Evolutionary conservation across 92 coral and sea anemone genomes (phyloP), one percentile per base, ranked within the genome.

Genomic region (Phenganax stokvisi): DNA sequence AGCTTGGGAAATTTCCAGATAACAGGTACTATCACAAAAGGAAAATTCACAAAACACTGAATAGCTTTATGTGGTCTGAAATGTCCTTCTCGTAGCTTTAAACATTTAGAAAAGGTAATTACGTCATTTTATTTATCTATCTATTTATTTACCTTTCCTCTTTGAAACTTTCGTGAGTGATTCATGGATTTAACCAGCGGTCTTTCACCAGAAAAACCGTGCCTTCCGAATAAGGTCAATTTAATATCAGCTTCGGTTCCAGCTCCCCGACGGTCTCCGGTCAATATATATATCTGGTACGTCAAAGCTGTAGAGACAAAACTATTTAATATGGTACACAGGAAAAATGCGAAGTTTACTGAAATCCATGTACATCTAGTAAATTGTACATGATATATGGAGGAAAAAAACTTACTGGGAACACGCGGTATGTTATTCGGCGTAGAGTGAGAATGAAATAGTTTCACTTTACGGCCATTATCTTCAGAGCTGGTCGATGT

Each of bases 261-360:
- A 75, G 98, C 98, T 72, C 96, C 98, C 66, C 90, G 87, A 74
- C 92, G 90, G 80, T 94, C 92, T 6, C 98, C 98, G n/a, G 98
- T 94, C 64, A 90, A 80, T 17, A 94, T 85, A 44, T 94, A 94
- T 57, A 94, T 91, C 77, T 94, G 92, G 25, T 94, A 94, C 0
- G 98, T 92, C 58, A 94, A 81, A 53, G 89, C 98, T 94, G 72
- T 0, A 53, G 76, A 57, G 12, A 65, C 65, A 7, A 29, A 15
- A 71, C 31, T 30, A 54, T 30, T 15, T 17, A 71, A 5, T 71
- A n/a, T 8, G 54, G 13, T 30, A 71, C 1, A 29, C 16, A 20
- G 54, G 16, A 71, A 51, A 20, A 0, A 10, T 2, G 11, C 52
- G 29, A 71, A 20, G 8, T 29, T n/a, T 25, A 59, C 7, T 13